These are phyloP conservation scores for Pandemis corylana DNA, from an alignment of 2,888 invertebrate species.

Conservation along the genomic window DNA sequence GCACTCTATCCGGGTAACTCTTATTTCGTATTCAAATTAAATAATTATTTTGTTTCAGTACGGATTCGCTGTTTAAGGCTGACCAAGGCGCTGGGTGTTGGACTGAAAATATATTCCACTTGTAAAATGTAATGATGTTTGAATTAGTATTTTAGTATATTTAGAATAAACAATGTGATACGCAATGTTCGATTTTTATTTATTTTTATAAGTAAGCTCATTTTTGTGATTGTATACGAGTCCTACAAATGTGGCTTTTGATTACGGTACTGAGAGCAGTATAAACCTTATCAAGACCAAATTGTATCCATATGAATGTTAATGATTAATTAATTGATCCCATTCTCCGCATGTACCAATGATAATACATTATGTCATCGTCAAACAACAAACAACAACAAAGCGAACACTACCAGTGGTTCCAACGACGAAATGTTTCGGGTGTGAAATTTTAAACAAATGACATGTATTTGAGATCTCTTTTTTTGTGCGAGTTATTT, in stretches of 20 bases:
- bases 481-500: too few relatives aligned
- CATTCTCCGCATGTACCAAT: not conserved
- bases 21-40: not conserved
- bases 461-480: too few relatives aligned
- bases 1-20: too few relatives aligned
- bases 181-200: not conserved
- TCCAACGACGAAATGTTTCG: too few relatives aligned
- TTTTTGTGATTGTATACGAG: too few relatives aligned
- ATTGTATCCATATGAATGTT: not conserved
- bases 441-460: too few relatives aligned
- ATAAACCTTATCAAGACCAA: not conserved
- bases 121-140: not conserved
- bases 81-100: not conserved
- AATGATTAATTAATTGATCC: constrained; percentile 4
- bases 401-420: not conserved
- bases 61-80: not conserved
- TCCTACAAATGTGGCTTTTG: too few relatives aligned
- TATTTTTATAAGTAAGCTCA: not conserved
- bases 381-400: not conserved
- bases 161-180: constrained; percentile 1
- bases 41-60: not conserved
- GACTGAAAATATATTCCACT: constrained; percentile 1
- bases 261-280: not conserved
- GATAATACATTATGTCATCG: not conserved
- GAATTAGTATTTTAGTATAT: not conserved